These are phyloP conservation scores for Spodoptera picta DNA, from an alignment of 2,888 invertebrate genomes.

Conservation along the genomic window DNA sequence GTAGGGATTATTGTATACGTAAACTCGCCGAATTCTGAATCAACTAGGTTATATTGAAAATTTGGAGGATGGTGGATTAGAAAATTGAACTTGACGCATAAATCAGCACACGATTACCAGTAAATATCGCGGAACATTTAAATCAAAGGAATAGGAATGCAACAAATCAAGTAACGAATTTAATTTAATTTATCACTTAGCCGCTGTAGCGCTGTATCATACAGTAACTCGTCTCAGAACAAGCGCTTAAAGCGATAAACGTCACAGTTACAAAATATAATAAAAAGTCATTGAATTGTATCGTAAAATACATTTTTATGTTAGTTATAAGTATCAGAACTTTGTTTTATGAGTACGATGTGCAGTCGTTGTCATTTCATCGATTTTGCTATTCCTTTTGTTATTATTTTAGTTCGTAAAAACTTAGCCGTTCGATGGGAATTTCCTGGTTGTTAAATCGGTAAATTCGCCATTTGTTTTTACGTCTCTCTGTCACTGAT, in stretches of 20 bases:
- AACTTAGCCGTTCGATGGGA: slow-evolving; percentile 30
- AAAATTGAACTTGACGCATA: too few species aligned
- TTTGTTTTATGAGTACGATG: slow-evolving; percentile 50
- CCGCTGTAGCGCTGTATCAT: slow-evolving; percentile 42
- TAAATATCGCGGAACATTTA: too few species aligned
- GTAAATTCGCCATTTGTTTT: slow-evolving; percentile 19
- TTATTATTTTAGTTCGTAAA: slow-evolving; percentile 39
- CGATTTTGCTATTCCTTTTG: slow-evolving; percentile 34
- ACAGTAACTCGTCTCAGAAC: slow-evolving; percentile 46
- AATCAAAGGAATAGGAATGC: slow-evolving; percentile 35
- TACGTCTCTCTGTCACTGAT: slow-evolving; percentile 5
- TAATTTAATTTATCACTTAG: slow-evolving; percentile 31
- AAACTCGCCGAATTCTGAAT: too few species aligned
- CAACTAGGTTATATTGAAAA: too few species aligned
- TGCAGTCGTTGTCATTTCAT: slow-evolving; percentile 52
- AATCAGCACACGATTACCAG: too few species aligned
- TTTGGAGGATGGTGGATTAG: too few species aligned
- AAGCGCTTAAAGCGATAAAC: slow-evolving; percentile 55
- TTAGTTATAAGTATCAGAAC: slow-evolving; percentile 51
- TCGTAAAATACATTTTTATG: slow-evolving; percentile 60
- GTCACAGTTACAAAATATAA: slow-evolving; percentile 51
- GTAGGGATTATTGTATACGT: too few species aligned
- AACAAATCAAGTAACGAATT: slow-evolving; percentile 43
- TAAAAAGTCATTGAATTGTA: slow-evolving; percentile 58
- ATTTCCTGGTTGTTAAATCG: slow-evolving; percentile 5